A percentile compares a stretch with the other conserved stretches of the same genome.
phyloP scores from a whole-genome alignment of 1,140 invertebrate species.

The Melanaphis sacchari region DNA sequence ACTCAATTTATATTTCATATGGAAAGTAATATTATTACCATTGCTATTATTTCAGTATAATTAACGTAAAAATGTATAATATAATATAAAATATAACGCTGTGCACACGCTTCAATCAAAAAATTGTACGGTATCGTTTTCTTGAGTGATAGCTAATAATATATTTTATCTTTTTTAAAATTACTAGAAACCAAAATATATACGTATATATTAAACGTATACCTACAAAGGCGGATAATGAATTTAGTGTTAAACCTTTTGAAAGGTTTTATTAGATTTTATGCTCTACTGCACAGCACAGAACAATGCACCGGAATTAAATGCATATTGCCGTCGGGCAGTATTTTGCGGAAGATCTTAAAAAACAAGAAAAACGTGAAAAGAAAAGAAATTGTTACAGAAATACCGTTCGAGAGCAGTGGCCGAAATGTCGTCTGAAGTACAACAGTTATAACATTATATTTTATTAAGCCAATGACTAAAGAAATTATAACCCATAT shows the following conservation, averaged over 20 bases:
- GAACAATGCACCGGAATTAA: conserved; percentile 6
- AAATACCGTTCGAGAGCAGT: background rate
- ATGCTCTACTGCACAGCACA: conserved; percentile 2
- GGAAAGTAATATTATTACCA: background rate
- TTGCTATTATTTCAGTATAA: background rate
- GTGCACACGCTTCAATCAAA: background rate
- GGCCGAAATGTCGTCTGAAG: background rate
- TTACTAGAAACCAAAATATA: background rate
- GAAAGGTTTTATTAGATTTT: conserved; percentile 15
- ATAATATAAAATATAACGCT: background rate
- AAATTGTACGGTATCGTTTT: background rate
- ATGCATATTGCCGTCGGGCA: background rate
- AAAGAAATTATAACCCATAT: background rate
- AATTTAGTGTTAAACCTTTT: conserved; percentile 15
- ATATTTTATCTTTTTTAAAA: background rate
- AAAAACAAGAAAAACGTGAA: background rate
- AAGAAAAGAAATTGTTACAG: background rate
- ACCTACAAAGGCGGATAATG: background rate
- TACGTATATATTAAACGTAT: background rate
- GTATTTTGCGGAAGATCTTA: background rate
- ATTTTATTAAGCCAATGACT: background rate
- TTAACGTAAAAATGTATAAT: background rate
- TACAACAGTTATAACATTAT: background rate
- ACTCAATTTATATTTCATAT: background rate
- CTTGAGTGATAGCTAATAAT: background rate